phyloP scores from a whole-genome alignment of 2,888 invertebrate species.

The Venusia cambrica region DNA sequence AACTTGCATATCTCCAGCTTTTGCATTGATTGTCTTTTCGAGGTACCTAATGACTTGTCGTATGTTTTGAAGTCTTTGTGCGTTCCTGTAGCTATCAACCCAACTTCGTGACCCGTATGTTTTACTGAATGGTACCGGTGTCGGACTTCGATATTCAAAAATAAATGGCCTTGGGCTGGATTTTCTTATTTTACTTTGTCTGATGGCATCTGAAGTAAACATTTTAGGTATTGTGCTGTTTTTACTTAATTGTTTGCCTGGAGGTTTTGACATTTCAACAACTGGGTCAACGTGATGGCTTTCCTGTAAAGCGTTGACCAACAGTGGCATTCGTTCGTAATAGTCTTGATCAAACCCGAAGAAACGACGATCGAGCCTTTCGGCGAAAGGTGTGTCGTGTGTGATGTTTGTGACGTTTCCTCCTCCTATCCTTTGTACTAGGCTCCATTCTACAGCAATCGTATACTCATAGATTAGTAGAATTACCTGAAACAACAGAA shows the following conservation, averaged over 20 bases:
- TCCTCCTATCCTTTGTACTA: conserved; percentile 57
- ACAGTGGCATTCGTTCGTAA: conserved; percentile 70
- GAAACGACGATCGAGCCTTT: conserved; percentile 61
- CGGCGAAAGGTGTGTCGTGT: conserved; percentile 58
- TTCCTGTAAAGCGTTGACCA: conserved; percentile 73
- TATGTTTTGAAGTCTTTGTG: conserved; percentile 67
- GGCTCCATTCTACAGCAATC: conserved; percentile 70
- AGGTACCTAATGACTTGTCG: conserved; percentile 69
- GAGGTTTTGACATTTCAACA: conserved; percentile 40
- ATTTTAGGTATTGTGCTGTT: conserved; percentile 14
- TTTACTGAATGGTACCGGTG: conserved; percentile 65
- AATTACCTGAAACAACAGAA: conserved; percentile 62
- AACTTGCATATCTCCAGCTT: conserved; percentile 60
- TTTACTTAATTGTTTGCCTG: conserved; percentile 29
- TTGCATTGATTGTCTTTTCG: conserved; percentile 69
- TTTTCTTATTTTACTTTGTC: conserved; percentile 46
- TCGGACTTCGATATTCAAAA: conserved; percentile 61
- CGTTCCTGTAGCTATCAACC: conserved; percentile 68
- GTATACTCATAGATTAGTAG: conserved; percentile 76
- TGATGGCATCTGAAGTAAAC: conserved; percentile 30
- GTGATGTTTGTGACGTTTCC: conserved; percentile 33
- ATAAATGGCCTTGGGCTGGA: conserved; percentile 78
- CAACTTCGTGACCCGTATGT: conserved; percentile 60
- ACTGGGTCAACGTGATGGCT: conserved; percentile 55
- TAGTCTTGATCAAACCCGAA: conserved; percentile 74